Conservation (phyloP, 2,888 invertebrate genomes). For the Eristalis tenax region DNA sequence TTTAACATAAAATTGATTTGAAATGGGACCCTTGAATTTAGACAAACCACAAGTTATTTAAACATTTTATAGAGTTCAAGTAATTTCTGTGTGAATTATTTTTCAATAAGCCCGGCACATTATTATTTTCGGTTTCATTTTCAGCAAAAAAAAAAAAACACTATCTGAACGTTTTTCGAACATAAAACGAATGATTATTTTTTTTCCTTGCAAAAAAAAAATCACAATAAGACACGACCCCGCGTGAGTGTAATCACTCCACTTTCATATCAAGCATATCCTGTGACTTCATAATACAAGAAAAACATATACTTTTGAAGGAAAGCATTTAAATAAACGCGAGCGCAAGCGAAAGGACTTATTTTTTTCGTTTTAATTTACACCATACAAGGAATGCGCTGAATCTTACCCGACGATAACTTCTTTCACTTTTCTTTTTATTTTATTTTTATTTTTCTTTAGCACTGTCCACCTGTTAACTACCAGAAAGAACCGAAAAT, state of each 20-base stretch:
- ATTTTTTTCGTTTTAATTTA: conserved; percentile 26
- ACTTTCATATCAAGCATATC: conserved; percentile 40
- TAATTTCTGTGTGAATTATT: conserved; percentile 13
- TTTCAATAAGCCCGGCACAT: conserved; percentile 35
- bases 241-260: conserved; percentile 46
- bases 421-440: conserved; percentile 10
- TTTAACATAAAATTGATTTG: no score
- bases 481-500: conserved; percentile 44
- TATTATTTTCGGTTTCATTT: conserved; percentile 2
- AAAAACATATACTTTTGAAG: conserved; percentile 25
- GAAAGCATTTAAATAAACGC: conserved; percentile 25
- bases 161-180: conserved; percentile 19
- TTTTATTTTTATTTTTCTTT: conserved; percentile 22
- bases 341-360: neutral
- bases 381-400: conserved; percentile 48
- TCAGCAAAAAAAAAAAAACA: conserved; percentile 7
- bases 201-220: neutral
- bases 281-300: conserved; percentile 4
- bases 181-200: neutral
- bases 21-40: conserved; percentile 7
- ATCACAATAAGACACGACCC: conserved; percentile 9
- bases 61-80: conserved; percentile 7
- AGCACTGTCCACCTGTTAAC: conserved; percentile 40
- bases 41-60: conserved; percentile 50
- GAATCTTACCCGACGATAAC: conserved; percentile 13